A percentile compares a stretch with the other conserved stretches of the same genome.
These are phyloP conservation scores for Harpagoxenus sublaevis DNA, from an alignment of 2,888 invertebrate species.

Conservation along the genomic window DNA sequence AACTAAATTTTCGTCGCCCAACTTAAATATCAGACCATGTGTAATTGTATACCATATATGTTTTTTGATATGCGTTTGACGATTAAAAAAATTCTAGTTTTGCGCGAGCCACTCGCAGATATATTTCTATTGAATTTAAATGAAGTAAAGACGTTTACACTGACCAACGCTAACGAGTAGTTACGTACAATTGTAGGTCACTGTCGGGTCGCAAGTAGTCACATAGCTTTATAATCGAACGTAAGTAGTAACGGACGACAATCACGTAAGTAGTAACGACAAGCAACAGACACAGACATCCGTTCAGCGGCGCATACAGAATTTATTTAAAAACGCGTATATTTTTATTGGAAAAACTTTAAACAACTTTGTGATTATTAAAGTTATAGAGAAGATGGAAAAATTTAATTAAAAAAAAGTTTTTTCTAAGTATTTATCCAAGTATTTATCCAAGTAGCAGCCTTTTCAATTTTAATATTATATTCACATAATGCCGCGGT, in stretches of 20 bases:
- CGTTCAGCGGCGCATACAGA: background rate
- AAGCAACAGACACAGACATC: background rate
- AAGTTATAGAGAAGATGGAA: background rate
- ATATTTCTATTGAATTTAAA: background rate
- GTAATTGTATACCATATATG: too few relatives aligned
- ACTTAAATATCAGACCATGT: background rate
- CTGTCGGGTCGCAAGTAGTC: background rate
- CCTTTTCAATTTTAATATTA: background rate
- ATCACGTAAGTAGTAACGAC: conserved; percentile 22
- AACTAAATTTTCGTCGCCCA: conserved; percentile 1
- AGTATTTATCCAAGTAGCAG: background rate
- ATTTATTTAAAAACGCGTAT: background rate
- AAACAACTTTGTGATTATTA: background rate
- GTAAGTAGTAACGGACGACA: conserved; percentile 18
- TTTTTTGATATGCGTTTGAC: background rate
- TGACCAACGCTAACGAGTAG: background rate
- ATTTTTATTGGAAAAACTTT: background rate
- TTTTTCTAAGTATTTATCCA: background rate
- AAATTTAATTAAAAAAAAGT: background rate
- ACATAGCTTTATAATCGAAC: background rate
- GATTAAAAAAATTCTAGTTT: background rate
- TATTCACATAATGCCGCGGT: background rate
- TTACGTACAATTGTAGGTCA: background rate
- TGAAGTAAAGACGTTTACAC: background rate
- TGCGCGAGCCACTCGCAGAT: background rate